Evolutionary conservation across 2,113 vertebrate species (phyloP), one percentile per base, ranked within the genome.

Genomic region (Hoplias malabaricus): DNA sequence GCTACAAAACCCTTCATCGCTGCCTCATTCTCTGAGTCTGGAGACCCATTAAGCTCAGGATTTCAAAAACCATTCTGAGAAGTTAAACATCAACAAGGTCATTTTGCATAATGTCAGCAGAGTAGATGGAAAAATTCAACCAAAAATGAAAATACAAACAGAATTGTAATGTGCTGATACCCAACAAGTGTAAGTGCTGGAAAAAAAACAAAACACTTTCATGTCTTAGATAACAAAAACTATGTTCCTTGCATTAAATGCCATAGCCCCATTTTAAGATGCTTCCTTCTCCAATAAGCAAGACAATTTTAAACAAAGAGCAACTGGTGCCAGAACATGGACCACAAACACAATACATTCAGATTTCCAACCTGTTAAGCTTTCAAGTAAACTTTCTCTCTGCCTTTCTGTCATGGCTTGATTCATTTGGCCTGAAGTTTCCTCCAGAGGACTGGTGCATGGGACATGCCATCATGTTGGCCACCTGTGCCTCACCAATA

Each of bases 151-250:
- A 65, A 4, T 27, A 46, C 50, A 46, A 68, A 59, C 56, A 59
- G 61, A 68, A 31, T 3, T 31, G 59, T 31, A n/a, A 53, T 57
- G 68, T 40, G 63, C n/a, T 48, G 75, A 83, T 42, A 31, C 69
- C 38, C 16, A 46, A 76, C 62, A 69, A 59, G n/a, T n/a, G 36
- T 81, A 85, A 80, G 82, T 83, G 82, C 80, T 81, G 65, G 65
- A 79, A 78, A 48, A 33, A 69, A 43, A n/a, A n/a, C n/a, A n/a
- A n/a, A n/a, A n/a, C n/a, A 63, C 46, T 14, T 77, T 63, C 33
- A 70, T 38, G 27, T 69, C 34, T 67, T 40, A 68, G 12, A 31
- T 5, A 61, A 59, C 5, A 43, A 71, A 43, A 23, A 65, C 12
- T 56, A 50, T 2, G 29, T 8, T 46, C 48, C 69, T 79, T 76